A percentile compares a stretch with the other conserved stretches of the same genome.
phyloP scores from a whole-genome alignment of 2,888 invertebrate species.

The Leucania comma region DNA sequence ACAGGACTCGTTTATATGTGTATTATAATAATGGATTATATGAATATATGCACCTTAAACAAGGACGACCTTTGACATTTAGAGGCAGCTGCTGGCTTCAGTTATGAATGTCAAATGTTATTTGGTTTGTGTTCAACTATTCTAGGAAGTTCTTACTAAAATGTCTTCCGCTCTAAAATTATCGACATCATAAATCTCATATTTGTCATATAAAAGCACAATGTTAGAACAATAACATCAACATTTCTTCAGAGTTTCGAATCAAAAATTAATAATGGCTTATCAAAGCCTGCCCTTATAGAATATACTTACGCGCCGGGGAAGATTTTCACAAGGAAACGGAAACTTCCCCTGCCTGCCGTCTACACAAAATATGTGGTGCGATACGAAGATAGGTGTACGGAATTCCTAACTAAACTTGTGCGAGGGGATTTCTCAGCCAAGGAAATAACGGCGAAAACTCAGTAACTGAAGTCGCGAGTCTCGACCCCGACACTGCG shows the following conservation, averaged over 20 bases:
- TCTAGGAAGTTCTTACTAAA: conserved; percentile 11
- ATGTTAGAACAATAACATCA: conserved; percentile 1
- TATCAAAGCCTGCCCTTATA: conserved; percentile 58
- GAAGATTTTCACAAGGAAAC: conserved; percentile 77
- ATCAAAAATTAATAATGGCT: conserved; percentile 60
- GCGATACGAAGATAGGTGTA: conserved; percentile 83
- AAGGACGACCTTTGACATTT: conserved; percentile 38
- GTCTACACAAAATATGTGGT: conserved; percentile 83
- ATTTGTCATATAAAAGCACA: neutral
- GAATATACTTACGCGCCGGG: conserved; percentile 61
- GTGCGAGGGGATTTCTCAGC: conserved; percentile 80
- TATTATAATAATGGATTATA: conserved; percentile 41
- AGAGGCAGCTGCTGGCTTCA: conserved; percentile 13
- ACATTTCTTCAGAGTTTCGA: conserved; percentile 23
- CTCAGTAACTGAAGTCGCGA: conserved; percentile 63
- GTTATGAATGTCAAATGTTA: conserved; percentile 33
- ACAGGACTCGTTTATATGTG: conserved; percentile 32
- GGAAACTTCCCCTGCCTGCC: conserved; percentile 76
- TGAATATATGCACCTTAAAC: conserved; percentile 1
- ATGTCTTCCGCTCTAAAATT: conserved; percentile 1
- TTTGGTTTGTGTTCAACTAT: conserved; percentile 18
- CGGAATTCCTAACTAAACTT: conserved; percentile 86
- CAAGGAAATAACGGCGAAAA: conserved; percentile 83
- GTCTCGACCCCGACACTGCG: conserved; percentile 71
- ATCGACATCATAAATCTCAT: too few species aligned